These are phyloP conservation scores for Tautogolabrus adspersus DNA, from an alignment of 2,113 vertebrate species.

Conservation along the genomic window DNA sequence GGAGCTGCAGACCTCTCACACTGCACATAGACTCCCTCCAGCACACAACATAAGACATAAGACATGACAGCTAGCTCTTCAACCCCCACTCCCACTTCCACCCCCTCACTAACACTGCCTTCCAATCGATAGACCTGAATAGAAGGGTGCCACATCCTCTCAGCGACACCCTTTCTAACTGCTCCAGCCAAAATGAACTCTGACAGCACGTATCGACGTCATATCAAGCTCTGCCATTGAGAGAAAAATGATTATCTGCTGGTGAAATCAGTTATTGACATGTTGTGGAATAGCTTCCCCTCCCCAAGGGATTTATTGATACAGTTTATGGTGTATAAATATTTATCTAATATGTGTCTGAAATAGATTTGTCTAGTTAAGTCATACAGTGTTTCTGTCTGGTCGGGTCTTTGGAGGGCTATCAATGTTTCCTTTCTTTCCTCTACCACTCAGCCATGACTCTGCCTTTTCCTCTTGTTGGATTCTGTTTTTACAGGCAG, in stretches of 20 bases:
- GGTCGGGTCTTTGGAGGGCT: slow-evolving; percentile 85
- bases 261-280: slow-evolving; percentile 99
- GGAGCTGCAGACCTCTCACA: slow-evolving; percentile 62
- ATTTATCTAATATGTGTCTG: slow-evolving; percentile 98
- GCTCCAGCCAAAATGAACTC: slow-evolving; percentile 80
- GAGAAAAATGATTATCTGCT: slow-evolving; percentile 93
- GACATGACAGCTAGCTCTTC: slow-evolving; percentile 60
- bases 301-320: slow-evolving; percentile 89
- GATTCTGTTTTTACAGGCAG: slow-evolving; percentile 73
- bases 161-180: slow-evolving; percentile 45
- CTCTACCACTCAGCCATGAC: slow-evolving; percentile 87
- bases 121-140: slow-evolving; percentile 75
- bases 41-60: slow-evolving; percentile 44
- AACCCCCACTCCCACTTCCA: slow-evolving; percentile 31
- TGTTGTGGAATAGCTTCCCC: slow-evolving; percentile 91
- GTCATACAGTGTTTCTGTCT: slow-evolving; percentile 81
- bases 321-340: slow-evolving; percentile 97
- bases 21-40: slow-evolving; percentile 28
- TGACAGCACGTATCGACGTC: slow-evolving; percentile 91
- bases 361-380: slow-evolving; percentile 87
- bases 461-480: slow-evolving; percentile 77
- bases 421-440: slow-evolving; percentile 85
- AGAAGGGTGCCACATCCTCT: slow-evolving; percentile 70
- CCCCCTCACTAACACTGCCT: slow-evolving; percentile 44
- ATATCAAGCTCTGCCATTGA: slow-evolving; percentile 88